Conservation (phyloP, 92 coral and sea anemone species). For the Desmophyllum pertusum region DNA sequence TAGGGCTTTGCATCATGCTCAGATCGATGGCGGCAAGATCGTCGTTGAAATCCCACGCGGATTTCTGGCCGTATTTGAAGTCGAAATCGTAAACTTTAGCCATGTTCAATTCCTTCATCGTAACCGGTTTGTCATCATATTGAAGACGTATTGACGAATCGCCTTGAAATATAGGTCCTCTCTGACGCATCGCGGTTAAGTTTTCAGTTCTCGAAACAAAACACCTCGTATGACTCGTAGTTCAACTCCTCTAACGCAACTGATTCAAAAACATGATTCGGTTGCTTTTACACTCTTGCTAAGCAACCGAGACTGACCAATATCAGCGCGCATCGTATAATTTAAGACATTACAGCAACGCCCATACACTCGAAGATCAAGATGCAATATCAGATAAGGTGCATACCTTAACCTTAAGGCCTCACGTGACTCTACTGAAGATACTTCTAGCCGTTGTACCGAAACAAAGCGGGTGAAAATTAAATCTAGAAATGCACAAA, state of each 20-base stretch:
- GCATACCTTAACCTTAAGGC: background rate
- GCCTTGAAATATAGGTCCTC: conserved; percentile 6
- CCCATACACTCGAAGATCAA: conserved; percentile 1
- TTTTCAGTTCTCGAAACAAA: background rate
- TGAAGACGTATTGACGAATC: background rate
- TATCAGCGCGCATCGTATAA: conserved; percentile 10
- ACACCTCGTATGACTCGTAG: background rate
- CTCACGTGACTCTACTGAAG: background rate
- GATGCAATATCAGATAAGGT: background rate
- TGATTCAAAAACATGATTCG: conserved; percentile 16
- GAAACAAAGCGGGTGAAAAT: background rate
- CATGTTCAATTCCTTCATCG: conserved; percentile 64
- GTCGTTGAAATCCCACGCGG: conserved; percentile 48
- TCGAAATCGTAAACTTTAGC: conserved; percentile 80
- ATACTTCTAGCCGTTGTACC: background rate
- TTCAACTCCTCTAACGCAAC: conserved; percentile 14
- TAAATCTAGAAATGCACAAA: background rate
- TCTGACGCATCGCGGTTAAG: conserved; percentile 17
- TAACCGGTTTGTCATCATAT: conserved; percentile 64
- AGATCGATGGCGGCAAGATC: conserved; percentile 59
- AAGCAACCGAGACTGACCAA: background rate
- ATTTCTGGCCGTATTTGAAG: conserved; percentile 76
- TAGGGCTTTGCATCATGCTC: conserved; percentile 69
- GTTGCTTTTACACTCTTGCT: conserved; percentile 1
- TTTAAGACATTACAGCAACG: conserved; percentile 12